phyloP scores from a whole-genome alignment of 2,113 vertebrate species.

The Paratilapia polleni region DNA sequence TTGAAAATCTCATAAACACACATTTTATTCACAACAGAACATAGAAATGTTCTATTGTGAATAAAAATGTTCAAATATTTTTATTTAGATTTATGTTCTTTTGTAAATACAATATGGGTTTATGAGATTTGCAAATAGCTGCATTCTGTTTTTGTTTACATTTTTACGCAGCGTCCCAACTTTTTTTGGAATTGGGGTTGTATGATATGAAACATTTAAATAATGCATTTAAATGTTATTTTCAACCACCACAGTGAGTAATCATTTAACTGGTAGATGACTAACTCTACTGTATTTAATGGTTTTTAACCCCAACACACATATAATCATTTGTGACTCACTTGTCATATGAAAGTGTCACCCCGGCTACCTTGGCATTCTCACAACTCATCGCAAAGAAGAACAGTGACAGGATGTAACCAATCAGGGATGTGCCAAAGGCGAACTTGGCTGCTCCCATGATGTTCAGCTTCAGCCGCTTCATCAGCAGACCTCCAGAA shows the following conservation, averaged over 20 bases:
- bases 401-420: constrained; percentile 84
- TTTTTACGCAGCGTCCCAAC: no score
- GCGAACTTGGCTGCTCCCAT: constrained; percentile 86
- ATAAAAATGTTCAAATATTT: no score
- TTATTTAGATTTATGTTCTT: no score
- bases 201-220: background rate
- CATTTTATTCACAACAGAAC: no score
- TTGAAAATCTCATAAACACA: no score
- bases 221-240: background rate
- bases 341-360: constrained; percentile 90
- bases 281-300: background rate
- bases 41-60: no score
- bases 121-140: no score
- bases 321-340: constrained; percentile 64
- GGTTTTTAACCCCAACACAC: background rate
- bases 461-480: constrained; percentile 88
- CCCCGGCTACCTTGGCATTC: constrained; percentile 86
- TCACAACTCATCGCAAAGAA: constrained; percentile 86
- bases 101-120: no score
- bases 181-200: no score
- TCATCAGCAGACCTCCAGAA: constrained; percentile 91
- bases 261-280: background rate
- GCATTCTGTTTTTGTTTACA: no score
- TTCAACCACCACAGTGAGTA: background rate
- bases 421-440: constrained; percentile 79